These are phyloP conservation scores for Phylloscopus trochiloides DNA, from an alignment of 2,113 vertebrate genomes.

Conservation along the genomic window DNA sequence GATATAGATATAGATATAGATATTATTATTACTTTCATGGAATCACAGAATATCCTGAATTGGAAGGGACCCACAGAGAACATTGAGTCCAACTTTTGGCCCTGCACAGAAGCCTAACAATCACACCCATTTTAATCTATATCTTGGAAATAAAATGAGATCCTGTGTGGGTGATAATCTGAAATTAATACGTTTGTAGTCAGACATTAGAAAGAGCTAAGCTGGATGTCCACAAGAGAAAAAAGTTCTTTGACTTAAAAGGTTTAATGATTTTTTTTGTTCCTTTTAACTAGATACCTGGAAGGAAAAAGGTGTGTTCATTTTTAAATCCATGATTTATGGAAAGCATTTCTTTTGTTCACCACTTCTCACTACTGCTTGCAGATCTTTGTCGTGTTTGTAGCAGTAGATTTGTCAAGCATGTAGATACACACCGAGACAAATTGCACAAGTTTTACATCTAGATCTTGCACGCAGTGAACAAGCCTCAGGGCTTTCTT, in stretches of 20 bases:
- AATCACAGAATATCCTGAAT: background rate
- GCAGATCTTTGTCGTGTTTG: background rate
- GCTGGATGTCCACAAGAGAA: background rate
- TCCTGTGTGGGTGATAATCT: background rate
- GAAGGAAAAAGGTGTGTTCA: background rate
- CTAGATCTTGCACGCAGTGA: background rate
- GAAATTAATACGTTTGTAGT: background rate
- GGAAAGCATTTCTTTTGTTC: background rate
- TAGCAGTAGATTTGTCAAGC: background rate
- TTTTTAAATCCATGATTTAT: conserved; percentile 1
- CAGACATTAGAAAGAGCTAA: background rate
- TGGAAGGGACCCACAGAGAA: background rate
- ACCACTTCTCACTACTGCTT: background rate
- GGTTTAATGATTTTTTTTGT: background rate
- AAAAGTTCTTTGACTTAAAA: background rate
- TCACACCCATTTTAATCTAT: background rate
- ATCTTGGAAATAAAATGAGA: background rate
- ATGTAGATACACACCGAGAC: background rate
- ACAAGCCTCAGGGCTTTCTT: background rate
- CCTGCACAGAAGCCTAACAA: background rate
- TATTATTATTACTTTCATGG: background rate
- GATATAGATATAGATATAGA: too few species aligned
- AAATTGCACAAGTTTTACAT: background rate
- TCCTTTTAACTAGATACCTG: background rate
- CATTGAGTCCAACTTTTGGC: background rate